Evolutionary conservation across 2,888 invertebrate species (phyloP).

Genomic region (Nomada fabriciana): DNA sequence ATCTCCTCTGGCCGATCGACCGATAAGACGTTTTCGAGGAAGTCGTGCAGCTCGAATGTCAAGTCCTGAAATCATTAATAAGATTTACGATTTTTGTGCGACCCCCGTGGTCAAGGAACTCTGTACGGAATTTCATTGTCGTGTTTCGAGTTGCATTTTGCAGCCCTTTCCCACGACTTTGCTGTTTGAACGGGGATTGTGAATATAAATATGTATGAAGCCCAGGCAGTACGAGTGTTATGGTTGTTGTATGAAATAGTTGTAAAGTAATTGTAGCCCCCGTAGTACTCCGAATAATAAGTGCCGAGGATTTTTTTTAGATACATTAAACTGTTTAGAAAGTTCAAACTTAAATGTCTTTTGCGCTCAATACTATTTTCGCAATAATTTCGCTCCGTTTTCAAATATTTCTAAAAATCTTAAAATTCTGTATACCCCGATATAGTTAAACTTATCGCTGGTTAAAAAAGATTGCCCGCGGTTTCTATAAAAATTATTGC

Average conservation of each 20-base stretch:
- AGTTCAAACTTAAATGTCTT: too few species aligned
- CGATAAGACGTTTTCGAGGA: conserved; percentile 84
- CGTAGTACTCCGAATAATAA: neutral
- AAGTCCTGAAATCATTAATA: conserved; percentile 86
- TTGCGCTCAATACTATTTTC: too few species aligned
- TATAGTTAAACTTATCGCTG: too few species aligned
- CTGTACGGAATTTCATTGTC: neutral
- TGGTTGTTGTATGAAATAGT: neutral
- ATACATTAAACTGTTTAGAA: too few species aligned
- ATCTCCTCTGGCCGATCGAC: conserved; percentile 79
- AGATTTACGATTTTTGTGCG: neutral
- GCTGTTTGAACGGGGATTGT: neutral
- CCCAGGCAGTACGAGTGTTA: too few species aligned
- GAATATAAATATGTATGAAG: too few species aligned
- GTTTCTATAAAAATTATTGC: too few species aligned
- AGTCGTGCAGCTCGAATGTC: conserved; percentile 87
- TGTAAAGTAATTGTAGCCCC: neutral
- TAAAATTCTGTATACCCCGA: too few species aligned
- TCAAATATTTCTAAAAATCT: too few species aligned
- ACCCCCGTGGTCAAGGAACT: neutral
- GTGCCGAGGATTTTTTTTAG: too few species aligned
- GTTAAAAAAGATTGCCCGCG: too few species aligned
- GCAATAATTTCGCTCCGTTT: too few species aligned
- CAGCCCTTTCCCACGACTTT: neutral
- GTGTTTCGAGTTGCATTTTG: neutral